Evolutionary conservation across 2,113 vertebrate genomes (phyloP), one percentile per base, ranked within the genome.

Genomic region (Oceanodroma tethys): DNA sequence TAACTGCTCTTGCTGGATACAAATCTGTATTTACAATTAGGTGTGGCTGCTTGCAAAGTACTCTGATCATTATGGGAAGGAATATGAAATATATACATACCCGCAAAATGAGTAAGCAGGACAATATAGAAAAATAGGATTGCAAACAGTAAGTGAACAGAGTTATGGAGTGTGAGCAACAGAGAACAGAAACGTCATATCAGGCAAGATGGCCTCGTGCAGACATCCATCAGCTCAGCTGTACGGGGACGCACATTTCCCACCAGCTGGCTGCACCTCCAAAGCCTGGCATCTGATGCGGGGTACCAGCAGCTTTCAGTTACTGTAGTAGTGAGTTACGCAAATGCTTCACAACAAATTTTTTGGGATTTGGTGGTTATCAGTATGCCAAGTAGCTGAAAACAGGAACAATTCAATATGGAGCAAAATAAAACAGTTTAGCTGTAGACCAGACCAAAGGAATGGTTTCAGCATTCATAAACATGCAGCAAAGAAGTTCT

Each of bases 191-290:
- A 56, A 25, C 56, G 25, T 68, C 43, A 4, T 11, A n/a, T 16
- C n/a, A 27, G 27, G 47, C 45, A 45, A 25, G 29, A 30, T 1
- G 10, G 32, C 43, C 30, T 55, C 11, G 1, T 6, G 30, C 50
- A 66, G 45, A 6, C 3, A 1, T 6, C 1, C 0, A 4, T 22
- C 43, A 23, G 65, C 38, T 43, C 4, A 0, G 78, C 55, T 53
- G 62, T 3, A 13, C 2, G 0, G 68, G 30, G 59, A 38, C 4
- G 0, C 7, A 1, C 0, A 0, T 14, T 36, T 50, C 81, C 78
- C 60, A 48, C 10, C 20, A 34, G 14, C 66, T 40, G 25, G 7
- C 42, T 23, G n/a, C 40, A 13, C 22, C 47, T 48, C 82, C 43
- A 9, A 11, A 45, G 40, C 52, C 62, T 6, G 47, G 29, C 25